phyloP scores from a whole-genome alignment of 2,113 vertebrate genomes.

The Sebastes fasciatus region DNA sequence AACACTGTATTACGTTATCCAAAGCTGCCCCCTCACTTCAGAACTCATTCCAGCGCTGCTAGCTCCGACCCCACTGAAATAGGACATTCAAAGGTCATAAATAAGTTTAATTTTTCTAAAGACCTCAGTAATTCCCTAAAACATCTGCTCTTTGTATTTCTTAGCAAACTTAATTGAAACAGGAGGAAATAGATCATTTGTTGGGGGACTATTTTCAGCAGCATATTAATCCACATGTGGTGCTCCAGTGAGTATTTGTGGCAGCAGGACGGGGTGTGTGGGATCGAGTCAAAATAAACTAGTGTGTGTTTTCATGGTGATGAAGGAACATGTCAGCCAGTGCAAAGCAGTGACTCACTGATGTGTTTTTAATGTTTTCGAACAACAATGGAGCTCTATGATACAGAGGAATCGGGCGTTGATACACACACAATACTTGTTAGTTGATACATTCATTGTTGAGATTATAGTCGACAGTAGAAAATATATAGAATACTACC shows the following conservation, averaged over 20 bases:
- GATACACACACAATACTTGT: no score
- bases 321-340: background rate
- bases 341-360: background rate
- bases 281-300: background rate
- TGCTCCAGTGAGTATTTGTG: background rate
- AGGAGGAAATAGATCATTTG: background rate
- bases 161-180: background rate
- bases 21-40: no score
- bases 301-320: background rate
- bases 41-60: no score
- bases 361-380: background rate
- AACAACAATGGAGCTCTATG: background rate
- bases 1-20: no score
- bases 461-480: background rate
- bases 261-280: background rate
- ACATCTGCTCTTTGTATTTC: background rate
- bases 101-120: background rate
- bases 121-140: no score
- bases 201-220: background rate
- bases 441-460: no score
- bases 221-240: background rate
- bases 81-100: background rate
- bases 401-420: no score
- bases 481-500: background rate
- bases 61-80: background rate